Base-by-base conservation (phyloP, 2,113 vertebrate genomes). In the Dicerorhinus sumatrensis region DNA sequence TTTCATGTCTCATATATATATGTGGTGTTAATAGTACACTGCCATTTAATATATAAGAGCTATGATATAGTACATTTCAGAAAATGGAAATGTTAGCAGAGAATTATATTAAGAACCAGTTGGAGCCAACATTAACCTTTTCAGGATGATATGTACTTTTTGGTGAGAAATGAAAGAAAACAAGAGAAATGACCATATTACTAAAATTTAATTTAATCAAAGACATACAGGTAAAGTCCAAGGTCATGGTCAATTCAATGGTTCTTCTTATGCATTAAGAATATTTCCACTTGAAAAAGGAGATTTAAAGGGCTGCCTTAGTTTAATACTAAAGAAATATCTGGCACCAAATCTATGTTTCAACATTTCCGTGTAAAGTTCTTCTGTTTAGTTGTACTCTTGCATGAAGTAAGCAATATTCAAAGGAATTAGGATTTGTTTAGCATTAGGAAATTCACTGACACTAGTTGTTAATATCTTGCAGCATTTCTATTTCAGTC, bases 111-210 rank as follows among this genome's bases (percentile, higher is more conserved):
- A 96, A 82, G 36, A 89, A 33, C 29, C 20, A 95, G 62, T 76
- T 56, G 6, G 21, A 89, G 36, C 27, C 25, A 91, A 87, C 75
- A 96, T 96, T 94, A 94, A 97, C 94, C 79, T 97, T 98, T 98
- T 96, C 79, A 94, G 31, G 16, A 94, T 90, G 48, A 82, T 88
- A 62, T 69, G 54, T 84, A 90, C 80, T 81, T 89, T 96, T 95
- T 89, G 65, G 86, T 93, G 63, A 94, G 29, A 85, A 94, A 91
- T 95, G 39, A 89, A 96, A 77, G 58, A 75, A 94, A 94, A 67
- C 42, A 76, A 91, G 58, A 97, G 25, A 91, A 95, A 97, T 96
- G 76, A 94, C 8, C 20, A 70, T 6, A 89, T 76, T 83, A 72
- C 25, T 67, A 89, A 95, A 80, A 73, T 82, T 81, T 89, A 85